Percentiles rank a stretch among this genome's conserved stretches.
These are phyloP conservation scores for Xiphophorus birchmanni DNA, from an alignment of 2,797 vertebrate species.

Conservation along the genomic window DNA sequence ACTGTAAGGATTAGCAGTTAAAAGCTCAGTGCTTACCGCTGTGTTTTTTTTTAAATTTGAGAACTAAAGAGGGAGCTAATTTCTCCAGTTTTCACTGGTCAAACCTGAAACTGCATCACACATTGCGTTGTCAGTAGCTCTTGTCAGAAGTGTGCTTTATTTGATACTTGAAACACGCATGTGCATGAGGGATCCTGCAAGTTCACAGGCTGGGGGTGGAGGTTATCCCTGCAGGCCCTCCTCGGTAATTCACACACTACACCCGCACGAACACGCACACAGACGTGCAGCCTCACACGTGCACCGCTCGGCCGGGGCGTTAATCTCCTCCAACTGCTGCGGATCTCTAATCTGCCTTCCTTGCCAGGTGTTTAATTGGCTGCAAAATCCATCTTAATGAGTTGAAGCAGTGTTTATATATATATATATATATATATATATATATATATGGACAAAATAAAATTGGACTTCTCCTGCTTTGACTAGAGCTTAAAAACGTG, in stretches of 20 bases:
- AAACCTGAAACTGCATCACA: not conserved
- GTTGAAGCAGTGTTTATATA: not conserved
- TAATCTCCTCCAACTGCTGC: slow-evolving; percentile 75
- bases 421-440: no score
- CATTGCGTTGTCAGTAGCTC: not conserved
- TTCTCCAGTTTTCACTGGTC: not conserved
- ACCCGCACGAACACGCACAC: slow-evolving; percentile 20
- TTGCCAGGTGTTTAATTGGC: slow-evolving; percentile 62
- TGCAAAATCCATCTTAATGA: slow-evolving; percentile 38
- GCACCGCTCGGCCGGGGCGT: slow-evolving; percentile 33
- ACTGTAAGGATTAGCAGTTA: not conserved
- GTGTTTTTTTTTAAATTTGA: not conserved
- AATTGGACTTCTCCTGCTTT: not conserved
- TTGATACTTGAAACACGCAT: slow-evolving; percentile 55
- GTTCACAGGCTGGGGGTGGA: slow-evolving; percentile 62
- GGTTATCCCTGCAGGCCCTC: slow-evolving; percentile 66
- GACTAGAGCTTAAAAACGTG: not conserved
- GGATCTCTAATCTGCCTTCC: slow-evolving; percentile 60
- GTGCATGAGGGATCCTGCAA: slow-evolving; percentile 15
- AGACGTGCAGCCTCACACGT: slow-evolving; percentile 35
- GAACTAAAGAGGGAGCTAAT: not conserved
- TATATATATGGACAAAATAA: not conserved
- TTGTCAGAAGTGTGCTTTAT: slow-evolving; percentile 41
- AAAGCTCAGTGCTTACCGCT: not conserved
- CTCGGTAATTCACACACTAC: slow-evolving; percentile 63